phyloP scores from a whole-genome alignment of 2,888 invertebrate species.

The Heliconius ethilla region DNA sequence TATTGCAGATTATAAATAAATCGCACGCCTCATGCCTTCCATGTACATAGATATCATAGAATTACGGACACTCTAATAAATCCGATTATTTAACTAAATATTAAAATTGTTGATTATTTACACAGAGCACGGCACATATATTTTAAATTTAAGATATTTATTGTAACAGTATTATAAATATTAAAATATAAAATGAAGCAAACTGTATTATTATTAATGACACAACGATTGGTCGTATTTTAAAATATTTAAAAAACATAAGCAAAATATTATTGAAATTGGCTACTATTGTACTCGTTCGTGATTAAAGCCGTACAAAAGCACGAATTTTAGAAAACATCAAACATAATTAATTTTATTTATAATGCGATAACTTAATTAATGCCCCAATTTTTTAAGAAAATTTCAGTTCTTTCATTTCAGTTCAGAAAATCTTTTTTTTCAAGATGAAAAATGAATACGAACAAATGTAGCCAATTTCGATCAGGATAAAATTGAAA shows the following conservation, averaged over 20 bases:
- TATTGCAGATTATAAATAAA: slow-evolving; percentile 51
- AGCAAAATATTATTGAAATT: not conserved
- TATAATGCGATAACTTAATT: not conserved
- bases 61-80: slow-evolving; percentile 38
- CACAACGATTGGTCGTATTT: slow-evolving; percentile 25
- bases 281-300: not conserved
- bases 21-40: slow-evolving; percentile 75
- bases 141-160: slow-evolving; percentile 40
- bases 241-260: slow-evolving; percentile 6
- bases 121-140: slow-evolving; percentile 43
- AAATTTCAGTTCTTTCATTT: no score
- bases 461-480: not conserved
- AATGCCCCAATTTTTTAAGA: not conserved
- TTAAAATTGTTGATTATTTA: slow-evolving; percentile 44
- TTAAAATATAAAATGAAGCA: slow-evolving; percentile 16
- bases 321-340: no score
- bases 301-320: not conserved
- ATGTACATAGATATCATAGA: slow-evolving; percentile 65
- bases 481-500: not conserved
- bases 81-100: slow-evolving; percentile 41
- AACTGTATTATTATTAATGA: slow-evolving; percentile 21
- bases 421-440: no score
- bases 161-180: slow-evolving; percentile 38
- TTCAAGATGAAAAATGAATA: not conserved
- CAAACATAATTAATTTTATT: not conserved